Evolutionary conservation across 2,797 vertebrate species (phyloP).

Genomic region (Enteromius trimaculatus): DNA sequence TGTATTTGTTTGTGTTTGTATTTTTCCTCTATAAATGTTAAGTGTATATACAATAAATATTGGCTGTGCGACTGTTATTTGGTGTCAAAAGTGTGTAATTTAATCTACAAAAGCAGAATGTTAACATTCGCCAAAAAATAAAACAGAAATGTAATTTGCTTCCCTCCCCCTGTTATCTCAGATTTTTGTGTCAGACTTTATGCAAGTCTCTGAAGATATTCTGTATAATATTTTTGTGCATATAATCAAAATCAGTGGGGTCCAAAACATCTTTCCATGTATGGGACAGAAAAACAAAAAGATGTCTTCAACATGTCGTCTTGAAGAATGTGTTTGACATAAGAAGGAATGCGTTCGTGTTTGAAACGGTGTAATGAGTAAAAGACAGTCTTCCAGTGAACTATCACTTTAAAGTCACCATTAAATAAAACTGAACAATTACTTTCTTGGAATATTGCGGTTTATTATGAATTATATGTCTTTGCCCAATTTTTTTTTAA

Average conservation of each 20-base stretch:
- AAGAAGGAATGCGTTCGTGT: not conserved
- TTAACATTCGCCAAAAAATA: not conserved
- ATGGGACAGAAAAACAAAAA: not conserved
- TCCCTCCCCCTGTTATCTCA: not conserved
- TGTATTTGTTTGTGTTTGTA: constrained; percentile 66
- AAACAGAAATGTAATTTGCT: not conserved
- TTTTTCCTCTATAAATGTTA: constrained; percentile 76
- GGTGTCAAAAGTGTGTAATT: not conserved
- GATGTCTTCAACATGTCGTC: not conserved
- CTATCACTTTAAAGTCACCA: not conserved
- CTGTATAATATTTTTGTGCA: not conserved
- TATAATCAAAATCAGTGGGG: not conserved
- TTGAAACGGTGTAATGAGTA: not conserved
- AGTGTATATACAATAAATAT: constrained; percentile 65
- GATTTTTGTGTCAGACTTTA: not conserved
- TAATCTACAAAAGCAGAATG: not conserved
- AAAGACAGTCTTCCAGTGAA: not conserved
- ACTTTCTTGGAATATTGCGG: not conserved
- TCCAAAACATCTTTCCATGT: not conserved
- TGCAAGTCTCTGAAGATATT: not conserved
- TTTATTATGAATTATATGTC: not conserved
- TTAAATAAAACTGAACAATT: not conserved
- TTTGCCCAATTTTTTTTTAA: not conserved
- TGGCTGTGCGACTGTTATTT: constrained; percentile 32
- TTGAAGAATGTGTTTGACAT: not conserved